Percentiles rank a stretch among this genome's conserved stretches.
Conservation (phyloP, 2,888 invertebrate species). For the Schizaphis graminum region DNA sequence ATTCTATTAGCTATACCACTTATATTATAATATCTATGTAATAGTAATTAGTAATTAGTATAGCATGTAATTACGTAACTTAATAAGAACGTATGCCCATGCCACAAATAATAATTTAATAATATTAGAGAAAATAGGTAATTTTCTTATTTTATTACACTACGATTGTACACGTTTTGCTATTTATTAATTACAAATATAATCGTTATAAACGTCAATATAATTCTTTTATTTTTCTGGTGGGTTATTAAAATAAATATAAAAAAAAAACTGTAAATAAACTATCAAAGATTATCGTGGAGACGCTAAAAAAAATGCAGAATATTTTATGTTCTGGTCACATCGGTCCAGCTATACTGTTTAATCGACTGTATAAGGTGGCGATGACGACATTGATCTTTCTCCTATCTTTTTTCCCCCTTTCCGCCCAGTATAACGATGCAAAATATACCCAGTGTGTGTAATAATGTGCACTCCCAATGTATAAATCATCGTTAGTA, state of each 20-base stretch:
- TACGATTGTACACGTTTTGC: background rate
- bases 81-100: too few relatives aligned
- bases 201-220: background rate
- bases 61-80: too few relatives aligned
- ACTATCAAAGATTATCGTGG: background rate
- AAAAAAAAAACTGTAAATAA: background rate
- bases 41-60: too few relatives aligned
- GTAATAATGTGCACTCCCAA: conserved; percentile 37
- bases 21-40: too few relatives aligned
- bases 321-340: conserved; percentile 48
- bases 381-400: conserved; percentile 52
- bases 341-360: conserved; percentile 45
- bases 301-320: conserved; percentile 46
- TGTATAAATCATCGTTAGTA: conserved; percentile 61
- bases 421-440: conserved; percentile 35
- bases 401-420: conserved; percentile 44
- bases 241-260: background rate
- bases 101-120: too few relatives aligned
- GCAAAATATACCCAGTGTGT: conserved; percentile 31
- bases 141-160: background rate
- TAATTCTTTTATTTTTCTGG: background rate
- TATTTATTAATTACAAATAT: background rate
- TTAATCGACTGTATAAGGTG: conserved; percentile 59
- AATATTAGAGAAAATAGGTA: too few relatives aligned
- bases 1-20: too few relatives aligned